These are phyloP conservation scores for Archegozetes longisetosus DNA, from an alignment of 1,140 invertebrate genomes.

Conservation along the genomic window DNA sequence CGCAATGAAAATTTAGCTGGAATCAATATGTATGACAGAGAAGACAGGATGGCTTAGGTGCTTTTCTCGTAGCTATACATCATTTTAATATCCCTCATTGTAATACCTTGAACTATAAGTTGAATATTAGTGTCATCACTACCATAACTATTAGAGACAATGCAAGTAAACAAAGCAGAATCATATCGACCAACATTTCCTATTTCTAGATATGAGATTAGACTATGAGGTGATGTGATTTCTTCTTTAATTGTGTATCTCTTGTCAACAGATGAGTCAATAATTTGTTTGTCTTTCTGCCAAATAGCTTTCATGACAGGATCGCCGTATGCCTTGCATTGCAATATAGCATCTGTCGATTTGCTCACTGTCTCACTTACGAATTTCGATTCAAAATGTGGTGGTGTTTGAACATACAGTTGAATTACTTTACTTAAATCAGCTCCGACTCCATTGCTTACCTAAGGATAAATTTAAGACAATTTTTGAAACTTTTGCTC, in stretches of 20 bases:
- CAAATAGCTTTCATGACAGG: conserved; percentile 31
- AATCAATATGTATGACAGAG: not conserved
- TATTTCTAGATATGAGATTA: conserved; percentile 24
- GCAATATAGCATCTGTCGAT: conserved; percentile 28
- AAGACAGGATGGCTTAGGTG: not conserved
- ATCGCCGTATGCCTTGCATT: conserved; percentile 31
- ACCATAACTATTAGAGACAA: conserved; percentile 27
- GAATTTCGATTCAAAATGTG: conserved; percentile 24
- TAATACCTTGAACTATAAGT: conserved; percentile 35
- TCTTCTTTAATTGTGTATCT: conserved; percentile 20
- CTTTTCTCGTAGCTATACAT: no score
- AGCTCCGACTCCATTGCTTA: conserved; percentile 43
- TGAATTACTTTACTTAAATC: conserved; percentile 45
- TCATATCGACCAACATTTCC: conserved; percentile 27
- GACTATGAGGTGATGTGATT: not conserved
- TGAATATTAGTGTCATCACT: conserved; percentile 30
- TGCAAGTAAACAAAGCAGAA: conserved; percentile 33
- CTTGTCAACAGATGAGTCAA: conserved; percentile 15
- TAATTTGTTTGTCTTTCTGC: conserved; percentile 25
- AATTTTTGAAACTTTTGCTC: no score
- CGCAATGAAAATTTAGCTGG: not conserved
- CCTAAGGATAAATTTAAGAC: conserved; percentile 30
- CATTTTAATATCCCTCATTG: no score
- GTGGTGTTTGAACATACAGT: conserved; percentile 35
- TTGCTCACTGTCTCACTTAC: conserved; percentile 21